Conservation (phyloP, 1,140 invertebrate species). For the Parapsyche elsis region DNA sequence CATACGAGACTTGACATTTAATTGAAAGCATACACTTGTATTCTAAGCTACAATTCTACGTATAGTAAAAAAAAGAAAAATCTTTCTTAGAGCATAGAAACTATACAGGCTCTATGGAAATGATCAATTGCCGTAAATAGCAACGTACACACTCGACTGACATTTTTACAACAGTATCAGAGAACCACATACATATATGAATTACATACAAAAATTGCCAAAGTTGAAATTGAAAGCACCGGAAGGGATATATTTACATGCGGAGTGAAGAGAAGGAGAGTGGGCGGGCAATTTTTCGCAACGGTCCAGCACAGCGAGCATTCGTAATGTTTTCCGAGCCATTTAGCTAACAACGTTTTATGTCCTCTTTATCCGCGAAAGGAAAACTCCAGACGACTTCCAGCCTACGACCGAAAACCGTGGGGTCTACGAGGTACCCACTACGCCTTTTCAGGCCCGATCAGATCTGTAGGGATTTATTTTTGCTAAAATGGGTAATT, state of each 20-base stretch:
- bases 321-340: slow-evolving; percentile 50
- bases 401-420: background rate
- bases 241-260: slow-evolving; percentile 18
- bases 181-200: too few species aligned
- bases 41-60: too few species aligned
- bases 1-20: too few species aligned
- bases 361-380: slow-evolving; percentile 48
- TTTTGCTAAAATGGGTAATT: slow-evolving; percentile 54
- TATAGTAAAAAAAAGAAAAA: too few species aligned
- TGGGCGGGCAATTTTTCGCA: slow-evolving; percentile 24
- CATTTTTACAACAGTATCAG: too few species aligned
- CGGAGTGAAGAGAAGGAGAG: background rate
- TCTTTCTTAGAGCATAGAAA: too few species aligned
- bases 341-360: slow-evolving; percentile 54
- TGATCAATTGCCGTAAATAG: too few species aligned
- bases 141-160: too few species aligned
- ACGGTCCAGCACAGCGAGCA: background rate
- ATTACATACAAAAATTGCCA: background rate
- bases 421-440: background rate
- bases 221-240: background rate
- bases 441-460: slow-evolving; percentile 13
- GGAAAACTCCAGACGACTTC: background rate
- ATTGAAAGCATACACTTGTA: too few species aligned
- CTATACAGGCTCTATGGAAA: too few species aligned
- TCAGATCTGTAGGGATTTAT: slow-evolving; percentile 52